Conservation (phyloP, 2,113 vertebrate species). For the Bucco capensis region DNA sequence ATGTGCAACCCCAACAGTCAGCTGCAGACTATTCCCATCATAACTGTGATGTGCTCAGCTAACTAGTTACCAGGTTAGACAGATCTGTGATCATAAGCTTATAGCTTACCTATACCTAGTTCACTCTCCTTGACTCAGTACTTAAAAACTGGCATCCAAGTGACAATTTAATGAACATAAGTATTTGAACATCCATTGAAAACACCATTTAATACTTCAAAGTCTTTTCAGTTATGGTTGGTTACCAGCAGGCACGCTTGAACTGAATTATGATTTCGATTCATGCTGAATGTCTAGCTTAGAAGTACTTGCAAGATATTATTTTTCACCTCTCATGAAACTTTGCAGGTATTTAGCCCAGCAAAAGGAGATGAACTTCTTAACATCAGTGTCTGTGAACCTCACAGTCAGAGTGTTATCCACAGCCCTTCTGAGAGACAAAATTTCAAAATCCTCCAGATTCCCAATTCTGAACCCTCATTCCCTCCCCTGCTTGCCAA, state of each 20-base stretch:
- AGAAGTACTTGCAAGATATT: not conserved
- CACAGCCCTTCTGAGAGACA: not conserved
- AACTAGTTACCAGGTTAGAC: not conserved
- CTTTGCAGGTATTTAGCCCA: not conserved
- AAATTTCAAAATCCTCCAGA: not conserved
- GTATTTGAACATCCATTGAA: not conserved
- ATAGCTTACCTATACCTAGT: not conserved
- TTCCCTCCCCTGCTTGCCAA: not conserved
- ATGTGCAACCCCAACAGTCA: fast-evolving
- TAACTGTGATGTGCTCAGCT: not conserved
- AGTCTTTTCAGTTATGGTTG: not conserved
- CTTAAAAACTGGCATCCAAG: not conserved
- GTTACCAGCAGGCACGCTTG: not conserved
- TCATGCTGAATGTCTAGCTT: not conserved
- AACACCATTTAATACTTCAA: not conserved
- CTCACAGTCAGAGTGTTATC: not conserved
- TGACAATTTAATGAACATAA: not conserved
- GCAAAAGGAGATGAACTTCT: not conserved
- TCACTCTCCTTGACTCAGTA: not conserved
- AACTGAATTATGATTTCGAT: not conserved
- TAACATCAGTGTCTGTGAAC: fast-evolving
- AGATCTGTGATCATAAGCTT: not conserved
- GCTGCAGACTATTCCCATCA: not conserved
- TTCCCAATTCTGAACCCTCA: not conserved
- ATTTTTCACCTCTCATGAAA: not conserved